Conservation (phyloP, 2,888 invertebrate genomes). For the Choristoneura rosaceana region DNA sequence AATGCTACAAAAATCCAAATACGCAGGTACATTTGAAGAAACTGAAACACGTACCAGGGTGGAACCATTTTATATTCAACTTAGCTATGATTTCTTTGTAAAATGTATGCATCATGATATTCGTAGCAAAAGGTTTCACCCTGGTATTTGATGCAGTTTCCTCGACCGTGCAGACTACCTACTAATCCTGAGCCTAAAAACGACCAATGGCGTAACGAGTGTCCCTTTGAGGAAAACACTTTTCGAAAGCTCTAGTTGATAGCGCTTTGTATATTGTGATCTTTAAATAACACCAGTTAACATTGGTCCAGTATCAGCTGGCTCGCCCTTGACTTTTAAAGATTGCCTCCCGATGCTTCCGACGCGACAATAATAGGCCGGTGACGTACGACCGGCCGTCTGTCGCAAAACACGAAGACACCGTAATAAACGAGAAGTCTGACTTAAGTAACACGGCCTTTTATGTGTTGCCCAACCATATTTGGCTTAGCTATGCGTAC, state of each 20-base stretch:
- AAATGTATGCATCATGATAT: too few relatives aligned
- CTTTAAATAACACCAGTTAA: constrained; percentile 85
- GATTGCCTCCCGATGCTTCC: constrained; percentile 75
- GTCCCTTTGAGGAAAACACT: constrained; percentile 69
- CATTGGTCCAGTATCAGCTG: constrained; percentile 79
- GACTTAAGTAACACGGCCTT: constrained; percentile 50
- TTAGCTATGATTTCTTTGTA: too few relatives aligned
- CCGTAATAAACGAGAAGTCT: constrained; percentile 8
- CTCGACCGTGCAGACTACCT: not conserved
- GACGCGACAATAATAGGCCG: constrained; percentile 72
- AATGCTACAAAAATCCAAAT: constrained; percentile 10
- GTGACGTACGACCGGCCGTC: constrained; percentile 53
- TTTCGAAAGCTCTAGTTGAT: constrained; percentile 76
- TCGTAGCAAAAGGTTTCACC: too few relatives aligned
- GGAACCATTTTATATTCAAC: too few relatives aligned
- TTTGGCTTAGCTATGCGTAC: constrained; percentile 47
- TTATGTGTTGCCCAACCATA: constrained; percentile 50
- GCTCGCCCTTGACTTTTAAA: constrained; percentile 80
- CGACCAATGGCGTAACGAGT: constrained; percentile 51
- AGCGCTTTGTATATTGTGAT: constrained; percentile 68
- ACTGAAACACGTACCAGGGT: too few relatives aligned
- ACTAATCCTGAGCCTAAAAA: constrained; percentile 34
- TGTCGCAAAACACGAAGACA: constrained; percentile 37
- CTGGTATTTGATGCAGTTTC: too few relatives aligned
- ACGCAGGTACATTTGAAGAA: not conserved